Evolutionary conservation across 2,113 vertebrate genomes (phyloP), one percentile per base, ranked within the genome.

Genomic region (Astur gentilis): DNA sequence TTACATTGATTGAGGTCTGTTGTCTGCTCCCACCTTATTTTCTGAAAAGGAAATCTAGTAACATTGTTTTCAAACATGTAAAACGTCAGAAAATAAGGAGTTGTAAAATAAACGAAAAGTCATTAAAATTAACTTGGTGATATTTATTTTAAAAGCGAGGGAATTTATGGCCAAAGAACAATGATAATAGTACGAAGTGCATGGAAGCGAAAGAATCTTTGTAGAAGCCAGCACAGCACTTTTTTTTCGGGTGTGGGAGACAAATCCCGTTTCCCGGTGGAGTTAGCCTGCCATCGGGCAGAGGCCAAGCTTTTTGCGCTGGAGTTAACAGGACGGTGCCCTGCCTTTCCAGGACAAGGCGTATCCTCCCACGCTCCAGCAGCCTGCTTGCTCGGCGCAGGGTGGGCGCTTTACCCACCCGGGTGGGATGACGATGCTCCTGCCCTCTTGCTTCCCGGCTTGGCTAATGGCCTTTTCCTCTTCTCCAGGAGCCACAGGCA

Each of bases 11-110:
- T 91, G 89, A 91, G 47, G 52, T 91, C 72, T 91, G 40, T 83
- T 93, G 36, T 77, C 73, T 95, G 36, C 57, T 92, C 65, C 58
- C 23, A 60, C 87, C 42, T 54, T 82, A 34, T 69, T 89, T 90
- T 31, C 60, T 85, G 60, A 69, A 92, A 96, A 49, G 38, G 61
- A 77, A 95, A 80, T 10, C 45, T 64, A 49, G 61, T 57, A 80
- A 77, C 29, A 47, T 75, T 90, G 78, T 90, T 97, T 96, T 78
- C 47, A 88, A 89, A 72, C 85, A 69, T 69, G 69, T 85, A 87
- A 95, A 95, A 67, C 25, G 32, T 67, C 60, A 81, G 58, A 90
- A 95, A 96, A 92, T 32, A 80, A 82, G 21, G 65, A 85, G 60
- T 15, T 65, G 73, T 57, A 87, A 97, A 94, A 84, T 65, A 92